Base-by-base conservation (phyloP, 2,888 invertebrate species). In the Euproctis similis region DNA sequence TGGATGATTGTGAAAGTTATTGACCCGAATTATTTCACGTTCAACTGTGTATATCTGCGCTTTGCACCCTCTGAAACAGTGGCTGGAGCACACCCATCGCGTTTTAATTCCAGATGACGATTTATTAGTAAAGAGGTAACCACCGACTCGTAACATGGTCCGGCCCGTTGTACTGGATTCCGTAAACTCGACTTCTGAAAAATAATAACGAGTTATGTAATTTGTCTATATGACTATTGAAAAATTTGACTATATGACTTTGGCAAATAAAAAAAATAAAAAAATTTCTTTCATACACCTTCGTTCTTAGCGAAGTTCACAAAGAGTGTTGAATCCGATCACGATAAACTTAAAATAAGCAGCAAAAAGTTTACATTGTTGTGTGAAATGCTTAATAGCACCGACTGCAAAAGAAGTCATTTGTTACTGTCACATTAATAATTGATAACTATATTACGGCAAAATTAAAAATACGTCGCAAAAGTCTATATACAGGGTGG, bases 1-100 rank as follows among this genome's bases (percentile, higher is more conserved):
- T 14, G 37, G 35, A 24, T 59, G 60, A 30, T 48, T 52, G 22
- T 60, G 60, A 13, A 17, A 25, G 19, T 47, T 48, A 13, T 51
- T 51, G 2, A 46, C 16, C 28, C 27, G 46, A n/a, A 52, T 35
- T 1, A 52, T 46, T 3, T 28, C 22, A 13, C 45, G 42, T 9
- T 37, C 42, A n/a, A 45, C 8, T 0, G 58, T 60, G 16, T 47
- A 47, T 5, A 62, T 31, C 19, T 42, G 42, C 3, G 59, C 63
- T 17, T 49, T 52, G 17, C 63, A 64, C 2, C 47, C 47, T 31
- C 39, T 43, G 11, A 44, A 47, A 24, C 46, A 48, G 22, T 54
- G 56, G n/a, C 51, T 54, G 10, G 63, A 58, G 6, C 64, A 63
- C 1, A 53, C 49, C 63, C 64, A 63, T 20, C 61, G 30, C 1